These are phyloP conservation scores for Harpegnathos saltator DNA, from an alignment of 1,140 invertebrate species.

Conservation along the genomic window DNA sequence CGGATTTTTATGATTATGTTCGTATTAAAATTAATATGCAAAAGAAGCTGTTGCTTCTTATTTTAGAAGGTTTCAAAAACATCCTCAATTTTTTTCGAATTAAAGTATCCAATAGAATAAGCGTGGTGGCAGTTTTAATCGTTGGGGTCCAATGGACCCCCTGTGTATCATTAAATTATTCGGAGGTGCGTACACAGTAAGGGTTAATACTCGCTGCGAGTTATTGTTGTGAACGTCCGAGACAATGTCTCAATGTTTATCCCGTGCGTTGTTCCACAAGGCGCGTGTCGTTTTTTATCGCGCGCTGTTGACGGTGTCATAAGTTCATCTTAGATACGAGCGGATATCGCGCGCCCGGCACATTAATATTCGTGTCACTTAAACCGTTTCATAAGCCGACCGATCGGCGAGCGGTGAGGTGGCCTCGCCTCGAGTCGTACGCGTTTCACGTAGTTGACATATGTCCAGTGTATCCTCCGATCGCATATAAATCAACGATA, in stretches of 20 bases:
- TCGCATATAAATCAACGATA: constrained; percentile 18
- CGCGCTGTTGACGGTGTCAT: background rate
- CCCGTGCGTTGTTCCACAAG: no score
- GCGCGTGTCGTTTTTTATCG: no score
- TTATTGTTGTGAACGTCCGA: constrained; percentile 14
- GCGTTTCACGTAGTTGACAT: constrained; percentile 20
- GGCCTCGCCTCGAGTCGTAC: background rate
- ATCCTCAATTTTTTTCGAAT: no score
- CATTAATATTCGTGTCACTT: background rate
- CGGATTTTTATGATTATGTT: no score
- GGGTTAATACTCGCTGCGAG: background rate
- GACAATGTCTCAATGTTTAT: background rate
- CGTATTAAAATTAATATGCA: no score
- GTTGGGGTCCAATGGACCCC: no score
- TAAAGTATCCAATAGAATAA: no score
- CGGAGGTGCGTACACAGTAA: no score
- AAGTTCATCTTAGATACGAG: background rate
- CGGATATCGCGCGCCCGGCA: background rate
- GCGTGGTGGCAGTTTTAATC: no score
- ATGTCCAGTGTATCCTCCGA: constrained; percentile 10
- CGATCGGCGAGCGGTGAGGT: background rate
- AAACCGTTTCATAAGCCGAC: constrained; percentile 17
- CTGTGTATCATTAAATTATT: no score
- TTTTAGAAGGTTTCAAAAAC: no score
- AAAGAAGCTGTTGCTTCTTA: no score